These are phyloP conservation scores for Pristionchus entomophagus DNA, from an alignment of 2,888 invertebrate genomes.

Conservation along the genomic window DNA sequence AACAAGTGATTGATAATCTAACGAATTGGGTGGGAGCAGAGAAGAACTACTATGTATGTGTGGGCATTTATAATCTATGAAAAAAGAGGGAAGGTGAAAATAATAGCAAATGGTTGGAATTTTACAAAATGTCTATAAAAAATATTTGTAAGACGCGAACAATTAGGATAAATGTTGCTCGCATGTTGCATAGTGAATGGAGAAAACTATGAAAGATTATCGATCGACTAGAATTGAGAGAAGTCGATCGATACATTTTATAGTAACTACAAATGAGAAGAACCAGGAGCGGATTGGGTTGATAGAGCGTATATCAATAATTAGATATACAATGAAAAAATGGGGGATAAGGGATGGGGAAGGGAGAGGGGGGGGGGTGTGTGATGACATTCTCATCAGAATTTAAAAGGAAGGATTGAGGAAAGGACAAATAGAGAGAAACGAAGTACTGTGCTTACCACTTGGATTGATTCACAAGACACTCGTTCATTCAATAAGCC, in stretches of 20 bases:
- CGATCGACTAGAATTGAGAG: conserved; percentile 17
- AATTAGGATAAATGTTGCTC: background rate
- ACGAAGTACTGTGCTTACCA: background rate
- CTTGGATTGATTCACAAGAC: conserved; percentile 3
- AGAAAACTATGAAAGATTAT: conserved; percentile 14
- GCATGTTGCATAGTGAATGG: conserved; percentile 29
- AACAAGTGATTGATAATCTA: background rate
- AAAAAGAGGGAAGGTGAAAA: background rate
- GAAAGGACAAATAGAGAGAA: background rate
- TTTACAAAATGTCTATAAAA: conserved; percentile 13
- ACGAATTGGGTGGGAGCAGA: background rate
- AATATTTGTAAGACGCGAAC: conserved; percentile 15
- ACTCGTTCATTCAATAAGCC: background rate
- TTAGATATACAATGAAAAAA: conserved; percentile 21
- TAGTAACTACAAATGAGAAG: conserved; percentile 17
- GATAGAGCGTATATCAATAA: background rate
- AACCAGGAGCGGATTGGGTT: background rate
- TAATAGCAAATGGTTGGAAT: background rate
- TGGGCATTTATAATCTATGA: background rate
- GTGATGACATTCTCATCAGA: conserved; percentile 1
- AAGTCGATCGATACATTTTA: conserved; percentile 27
- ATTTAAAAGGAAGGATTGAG: background rate
- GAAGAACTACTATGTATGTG: conserved; percentile 5
- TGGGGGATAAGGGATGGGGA: background rate
- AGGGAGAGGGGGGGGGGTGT: background rate